Conservation (phyloP, 2,797 vertebrate species). For the Chelidonichthys spinosus region DNA sequence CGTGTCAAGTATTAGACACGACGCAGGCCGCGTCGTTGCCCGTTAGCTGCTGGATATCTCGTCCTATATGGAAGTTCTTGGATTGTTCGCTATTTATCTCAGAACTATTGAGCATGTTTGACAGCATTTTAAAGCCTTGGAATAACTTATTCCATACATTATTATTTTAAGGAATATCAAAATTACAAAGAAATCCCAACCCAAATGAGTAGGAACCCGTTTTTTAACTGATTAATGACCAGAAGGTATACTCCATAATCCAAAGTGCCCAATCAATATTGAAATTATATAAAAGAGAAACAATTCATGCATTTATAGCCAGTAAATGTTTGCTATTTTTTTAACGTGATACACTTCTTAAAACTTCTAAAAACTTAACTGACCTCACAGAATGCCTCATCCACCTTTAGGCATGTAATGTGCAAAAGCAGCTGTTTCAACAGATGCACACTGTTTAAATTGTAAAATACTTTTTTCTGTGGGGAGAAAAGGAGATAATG, state of each 20-base stretch:
- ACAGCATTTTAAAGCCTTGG: not conserved
- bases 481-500: not conserved
- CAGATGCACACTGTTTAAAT: not conserved
- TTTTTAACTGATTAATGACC: not conserved
- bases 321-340: not conserved
- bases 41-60: not conserved
- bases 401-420: not conserved
- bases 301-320: not conserved
- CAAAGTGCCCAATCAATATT: not conserved
- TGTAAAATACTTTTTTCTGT: not conserved
- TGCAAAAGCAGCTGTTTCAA: not conserved
- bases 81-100: accelerated
- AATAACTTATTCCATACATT: not conserved
- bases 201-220: not conserved
- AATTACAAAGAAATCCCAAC: not conserved
- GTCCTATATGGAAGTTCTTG: not conserved
- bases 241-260: not conserved
- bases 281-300: not conserved
- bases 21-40: constrained; percentile 4
- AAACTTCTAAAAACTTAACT: not conserved
- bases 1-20: constrained; percentile 19
- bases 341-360: not conserved
- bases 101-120: too few relatives aligned
- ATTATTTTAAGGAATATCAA: not conserved
- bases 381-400: not conserved